Percentiles rank a stretch among this genome's conserved stretches.
Evolutionary conservation across 2,113 vertebrate genomes (phyloP).

Genomic region (Lonchura striata): DNA sequence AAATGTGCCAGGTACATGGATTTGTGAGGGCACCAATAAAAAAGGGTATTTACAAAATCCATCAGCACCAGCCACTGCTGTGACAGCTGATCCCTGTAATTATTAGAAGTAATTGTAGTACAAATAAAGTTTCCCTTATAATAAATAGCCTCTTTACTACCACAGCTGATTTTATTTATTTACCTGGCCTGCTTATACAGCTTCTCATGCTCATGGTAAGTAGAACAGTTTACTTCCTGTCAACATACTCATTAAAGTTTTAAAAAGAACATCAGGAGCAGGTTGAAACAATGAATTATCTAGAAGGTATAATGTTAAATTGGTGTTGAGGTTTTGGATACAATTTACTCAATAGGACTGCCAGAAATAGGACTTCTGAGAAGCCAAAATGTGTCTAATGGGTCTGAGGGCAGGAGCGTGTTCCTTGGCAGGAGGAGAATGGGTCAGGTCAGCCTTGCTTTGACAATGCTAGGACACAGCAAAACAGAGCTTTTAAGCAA

Average conservation of each 20-base stretch:
- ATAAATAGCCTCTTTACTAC: not conserved
- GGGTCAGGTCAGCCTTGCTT: not conserved
- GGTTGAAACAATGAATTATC: slow-evolving; percentile 39
- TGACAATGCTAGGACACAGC: not conserved
- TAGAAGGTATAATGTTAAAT: slow-evolving; percentile 25
- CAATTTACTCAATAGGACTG: not conserved
- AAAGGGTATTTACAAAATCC: not conserved
- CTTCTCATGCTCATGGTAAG: not conserved
- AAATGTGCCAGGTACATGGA: not conserved
- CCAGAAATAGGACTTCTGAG: not conserved
- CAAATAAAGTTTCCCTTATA: not conserved
- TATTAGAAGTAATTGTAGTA: not conserved
- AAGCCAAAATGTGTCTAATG: not conserved
- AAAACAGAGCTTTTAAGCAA: not conserved
- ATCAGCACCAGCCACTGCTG: not conserved
- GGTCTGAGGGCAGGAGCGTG: not conserved
- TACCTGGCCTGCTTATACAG: not conserved
- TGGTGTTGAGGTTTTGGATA: not conserved
- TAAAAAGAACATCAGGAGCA: slow-evolving; percentile 1
- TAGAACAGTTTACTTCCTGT: not conserved
- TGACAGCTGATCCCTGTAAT: not conserved
- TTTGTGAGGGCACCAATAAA: not conserved
- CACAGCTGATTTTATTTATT: slow-evolving; percentile 15
- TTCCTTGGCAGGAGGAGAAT: not conserved
- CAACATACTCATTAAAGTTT: not conserved